Percentiles rank a stretch among this genome's conserved stretches.
Evolutionary conservation across 1,140 invertebrate species (phyloP).

Genomic region (Diabrotica virgifera): DNA sequence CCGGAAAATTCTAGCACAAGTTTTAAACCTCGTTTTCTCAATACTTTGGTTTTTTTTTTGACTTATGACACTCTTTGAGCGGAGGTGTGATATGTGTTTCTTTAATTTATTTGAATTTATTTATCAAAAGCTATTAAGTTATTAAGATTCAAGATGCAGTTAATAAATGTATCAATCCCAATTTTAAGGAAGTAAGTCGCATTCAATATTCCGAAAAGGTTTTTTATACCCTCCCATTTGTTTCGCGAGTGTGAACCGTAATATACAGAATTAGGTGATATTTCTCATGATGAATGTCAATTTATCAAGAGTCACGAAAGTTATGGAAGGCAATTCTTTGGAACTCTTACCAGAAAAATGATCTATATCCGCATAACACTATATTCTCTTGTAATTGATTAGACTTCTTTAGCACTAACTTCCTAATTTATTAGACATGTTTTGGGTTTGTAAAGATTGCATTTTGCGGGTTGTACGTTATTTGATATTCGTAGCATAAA

Average conservation of each 20-base stretch:
- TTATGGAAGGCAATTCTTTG: slow-evolving; percentile 13
- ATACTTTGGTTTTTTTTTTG: too few species aligned
- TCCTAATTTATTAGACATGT: not conserved
- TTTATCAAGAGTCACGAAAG: slow-evolving; percentile 14
- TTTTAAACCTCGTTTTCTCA: too few species aligned
- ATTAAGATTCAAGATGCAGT: too few species aligned
- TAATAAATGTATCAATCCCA: too few species aligned
- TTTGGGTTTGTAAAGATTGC: too few species aligned
- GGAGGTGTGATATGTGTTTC: too few species aligned
- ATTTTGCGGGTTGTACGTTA: too few species aligned
- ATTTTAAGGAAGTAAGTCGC: not conserved
- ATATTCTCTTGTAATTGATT: slow-evolving; percentile 4
- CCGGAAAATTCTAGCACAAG: too few species aligned
- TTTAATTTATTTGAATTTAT: too few species aligned
- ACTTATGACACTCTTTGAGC: too few species aligned
- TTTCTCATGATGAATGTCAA: slow-evolving; percentile 11
- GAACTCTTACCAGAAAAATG: slow-evolving; percentile 7
- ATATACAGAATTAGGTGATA: slow-evolving; percentile 12
- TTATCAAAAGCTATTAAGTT: too few species aligned
- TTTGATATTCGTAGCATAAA: too few species aligned
- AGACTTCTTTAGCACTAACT: slow-evolving; percentile 4
- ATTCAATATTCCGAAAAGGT: slow-evolving; percentile 13
- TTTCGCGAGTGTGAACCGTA: slow-evolving; percentile 14
- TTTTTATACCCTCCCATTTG: slow-evolving; percentile 12
- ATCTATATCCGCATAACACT: slow-evolving; percentile 1